Evolutionary conservation across 2,113 vertebrate genomes (phyloP).

Genomic region (Suncus etruscus): DNA sequence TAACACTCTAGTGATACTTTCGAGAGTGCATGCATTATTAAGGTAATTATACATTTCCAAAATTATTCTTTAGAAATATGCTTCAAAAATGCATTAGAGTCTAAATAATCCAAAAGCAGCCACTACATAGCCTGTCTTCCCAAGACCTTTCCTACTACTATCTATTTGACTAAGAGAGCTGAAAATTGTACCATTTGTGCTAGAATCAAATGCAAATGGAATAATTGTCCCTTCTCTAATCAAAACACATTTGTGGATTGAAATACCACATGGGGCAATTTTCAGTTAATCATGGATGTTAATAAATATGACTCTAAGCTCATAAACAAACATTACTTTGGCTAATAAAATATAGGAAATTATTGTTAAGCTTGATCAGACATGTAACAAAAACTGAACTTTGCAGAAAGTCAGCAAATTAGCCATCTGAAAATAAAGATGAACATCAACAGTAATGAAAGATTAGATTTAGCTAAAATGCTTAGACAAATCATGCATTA

Average conservation of each 20-base stretch:
- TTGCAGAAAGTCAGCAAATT: slow-evolving; percentile 84
- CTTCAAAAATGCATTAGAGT: slow-evolving; percentile 25
- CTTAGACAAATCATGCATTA: slow-evolving; percentile 77
- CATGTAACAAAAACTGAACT: slow-evolving; percentile 83
- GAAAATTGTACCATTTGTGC: slow-evolving; percentile 82
- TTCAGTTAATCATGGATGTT: slow-evolving; percentile 81
- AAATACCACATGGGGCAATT: slow-evolving; percentile 76
- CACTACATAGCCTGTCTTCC: not conserved
- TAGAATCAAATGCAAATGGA: slow-evolving; percentile 82
- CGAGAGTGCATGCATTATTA: slow-evolving; percentile 68
- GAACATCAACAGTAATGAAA: slow-evolving; percentile 81
- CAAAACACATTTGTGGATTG: slow-evolving; percentile 76
- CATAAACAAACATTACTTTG: slow-evolving; percentile 78
- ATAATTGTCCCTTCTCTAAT: slow-evolving; percentile 82
- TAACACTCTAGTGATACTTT: slow-evolving; percentile 55
- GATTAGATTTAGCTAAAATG: slow-evolving; percentile 83
- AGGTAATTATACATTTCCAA: slow-evolving; percentile 70
- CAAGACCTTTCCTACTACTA: slow-evolving; percentile 44
- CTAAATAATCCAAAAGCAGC: slow-evolving; percentile 21
- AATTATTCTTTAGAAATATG: slow-evolving; percentile 69
- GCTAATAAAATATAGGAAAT: slow-evolving; percentile 84
- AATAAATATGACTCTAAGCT: slow-evolving; percentile 81
- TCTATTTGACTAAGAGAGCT: slow-evolving; percentile 76
- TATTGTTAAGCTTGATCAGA: slow-evolving; percentile 85
- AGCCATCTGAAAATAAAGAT: slow-evolving; percentile 82